Evolutionary conservation across 1,140 invertebrate genomes (phyloP), one percentile per base, ranked within the genome.

Genomic region (Parapsyche elsis): DNA sequence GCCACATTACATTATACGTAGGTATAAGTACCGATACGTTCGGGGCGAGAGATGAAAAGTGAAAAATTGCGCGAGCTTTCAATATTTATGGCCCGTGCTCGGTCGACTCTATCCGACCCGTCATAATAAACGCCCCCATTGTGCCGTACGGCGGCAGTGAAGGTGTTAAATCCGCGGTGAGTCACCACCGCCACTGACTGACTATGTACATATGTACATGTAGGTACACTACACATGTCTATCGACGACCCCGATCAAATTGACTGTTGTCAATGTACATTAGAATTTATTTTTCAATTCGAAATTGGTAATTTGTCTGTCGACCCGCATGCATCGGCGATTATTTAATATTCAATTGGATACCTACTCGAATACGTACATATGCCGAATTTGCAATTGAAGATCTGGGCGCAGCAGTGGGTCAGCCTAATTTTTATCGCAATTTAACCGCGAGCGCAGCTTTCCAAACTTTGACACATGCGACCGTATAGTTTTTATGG

Each of bases 21-120:
- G 30, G 30, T 38, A 38, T 38, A 38, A 7, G 2, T 7, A 38
- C 30, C 30, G 7, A 38, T 73, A 76, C 14, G 74, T 53, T 57
- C 46, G 46, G 21, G 61, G 61, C n/a, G 23, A 21, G 53, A 78
- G 49, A 67, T 78, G 59, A 78, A 78, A 78, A 49, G 76, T 78
- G 76, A 78, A 78, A 78, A 78, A 78, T 78, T 78, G 61, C 38
- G 24, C 76, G 53, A 19, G 19, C 57, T 64, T 21, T 70, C 76
- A 70, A 64, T 61, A 78, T 78, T 78, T 78, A 78, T 78, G 76
- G 21, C 2, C 14, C 10, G n/a, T 16, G 9, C 16, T 44, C 74
- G 38, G 49, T 16, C 24, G 24, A n/a, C 5, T 38, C 30, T 26
- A 19, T 53, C 49, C 10, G 10, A 53, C 10, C 49, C 10, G 16